Percentiles rank a stretch among this genome's conserved stretches.
Conservation (phyloP, 2,113 vertebrate genomes). For the Myotis yumanensis region DNA sequence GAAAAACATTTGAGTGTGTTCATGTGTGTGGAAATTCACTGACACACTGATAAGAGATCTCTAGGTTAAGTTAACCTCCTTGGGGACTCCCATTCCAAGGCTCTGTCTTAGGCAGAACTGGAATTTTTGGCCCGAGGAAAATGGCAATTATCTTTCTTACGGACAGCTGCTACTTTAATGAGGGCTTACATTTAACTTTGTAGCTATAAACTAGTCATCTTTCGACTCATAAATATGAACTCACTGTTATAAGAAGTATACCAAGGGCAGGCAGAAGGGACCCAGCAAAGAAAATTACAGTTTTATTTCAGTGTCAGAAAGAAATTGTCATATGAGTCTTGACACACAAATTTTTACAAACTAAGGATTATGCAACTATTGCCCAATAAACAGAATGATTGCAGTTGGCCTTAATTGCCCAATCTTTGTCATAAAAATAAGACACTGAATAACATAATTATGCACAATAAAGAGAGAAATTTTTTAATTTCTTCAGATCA, state of each 20-base stretch:
- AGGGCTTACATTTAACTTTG: background rate
- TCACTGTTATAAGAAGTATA: background rate
- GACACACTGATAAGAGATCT: background rate
- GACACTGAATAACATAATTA: background rate
- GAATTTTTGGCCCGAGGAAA: background rate
- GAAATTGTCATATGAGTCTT: background rate
- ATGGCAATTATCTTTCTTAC: background rate
- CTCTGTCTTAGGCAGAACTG: background rate
- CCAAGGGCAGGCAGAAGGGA: background rate
- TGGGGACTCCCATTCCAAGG: background rate
- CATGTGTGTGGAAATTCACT: background rate
- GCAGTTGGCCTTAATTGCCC: background rate
- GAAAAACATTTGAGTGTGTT: background rate
- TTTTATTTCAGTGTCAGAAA: background rate
- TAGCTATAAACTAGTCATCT: background rate
- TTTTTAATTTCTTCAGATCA: background rate
- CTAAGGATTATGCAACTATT: background rate
- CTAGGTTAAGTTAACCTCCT: background rate
- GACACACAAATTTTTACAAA: background rate
- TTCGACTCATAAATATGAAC: background rate
- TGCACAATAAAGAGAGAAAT: background rate
- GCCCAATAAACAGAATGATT: background rate
- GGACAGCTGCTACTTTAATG: background rate
- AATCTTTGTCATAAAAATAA: slow-evolving; percentile 22
- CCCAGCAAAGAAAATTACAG: background rate